Conservation (phyloP, 2,113 vertebrate genomes). For the Cephalopholis sonnerati region DNA sequence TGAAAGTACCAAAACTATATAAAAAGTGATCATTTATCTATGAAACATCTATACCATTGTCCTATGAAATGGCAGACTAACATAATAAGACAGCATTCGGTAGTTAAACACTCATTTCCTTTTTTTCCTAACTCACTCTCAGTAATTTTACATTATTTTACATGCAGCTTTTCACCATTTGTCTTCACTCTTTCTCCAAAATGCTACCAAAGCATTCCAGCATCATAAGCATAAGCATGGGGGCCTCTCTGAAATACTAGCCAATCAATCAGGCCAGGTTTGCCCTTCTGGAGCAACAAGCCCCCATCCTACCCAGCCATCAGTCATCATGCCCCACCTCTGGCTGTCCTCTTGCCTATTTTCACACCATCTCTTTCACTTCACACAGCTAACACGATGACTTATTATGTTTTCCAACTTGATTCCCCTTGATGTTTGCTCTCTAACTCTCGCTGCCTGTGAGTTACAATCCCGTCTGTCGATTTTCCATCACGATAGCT, state of each 20-base stretch:
- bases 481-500: constrained; percentile 81
- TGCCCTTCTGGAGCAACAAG: constrained; percentile 81
- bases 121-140: constrained; percentile 12
- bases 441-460: constrained; percentile 72
- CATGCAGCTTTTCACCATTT: constrained; percentile 29
- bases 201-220: constrained; percentile 51
- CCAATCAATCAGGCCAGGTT: constrained; percentile 80
- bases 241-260: constrained; percentile 61
- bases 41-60: constrained; percentile 23
- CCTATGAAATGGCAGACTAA: constrained; percentile 12
- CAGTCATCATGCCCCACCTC: constrained; percentile 80
- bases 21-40: constrained; percentile 2
- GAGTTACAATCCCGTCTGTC: constrained; percentile 79
- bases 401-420: constrained; percentile 79
- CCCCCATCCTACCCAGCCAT: constrained; percentile 67
- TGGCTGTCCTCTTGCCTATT: constrained; percentile 75
- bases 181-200: constrained; percentile 36
- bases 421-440: constrained; percentile 75
- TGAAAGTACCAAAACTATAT: constrained; percentile 7
- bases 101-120: constrained; percentile 17
- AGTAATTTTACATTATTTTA: constrained; percentile 27
- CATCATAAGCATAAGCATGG: constrained; percentile 61
- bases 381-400: constrained; percentile 68
- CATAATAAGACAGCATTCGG: constrained; percentile 24
- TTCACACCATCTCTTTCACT: constrained; percentile 78